Evolutionary conservation across 2,888 invertebrate species (phyloP).

Genomic region (Drosophila mulleri): DNA sequence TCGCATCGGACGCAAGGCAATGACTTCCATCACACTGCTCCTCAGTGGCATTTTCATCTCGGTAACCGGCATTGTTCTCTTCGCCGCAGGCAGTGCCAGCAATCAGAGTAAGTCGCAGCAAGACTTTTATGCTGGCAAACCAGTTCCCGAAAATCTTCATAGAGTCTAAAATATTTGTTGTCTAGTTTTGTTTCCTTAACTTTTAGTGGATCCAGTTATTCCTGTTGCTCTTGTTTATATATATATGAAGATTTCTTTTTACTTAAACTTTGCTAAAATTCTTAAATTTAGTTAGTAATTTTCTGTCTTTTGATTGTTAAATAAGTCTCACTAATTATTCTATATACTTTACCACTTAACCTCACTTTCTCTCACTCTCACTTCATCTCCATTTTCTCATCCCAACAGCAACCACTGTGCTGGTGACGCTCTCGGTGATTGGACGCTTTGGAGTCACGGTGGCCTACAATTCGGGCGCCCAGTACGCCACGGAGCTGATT

Average conservation of each 20-base stretch:
- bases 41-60: constrained; percentile 86
- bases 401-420: constrained; percentile 70
- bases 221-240: too few species aligned
- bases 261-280: too few species aligned
- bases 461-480: constrained; percentile 88
- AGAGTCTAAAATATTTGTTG: neutral
- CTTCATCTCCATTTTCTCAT: neutral
- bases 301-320: too few species aligned
- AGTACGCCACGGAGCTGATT: constrained; percentile 88
- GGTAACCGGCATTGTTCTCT: constrained; percentile 85
- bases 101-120: constrained; percentile 60
- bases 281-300: too few species aligned
- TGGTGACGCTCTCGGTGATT: constrained; percentile 86
- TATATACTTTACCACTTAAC: too few species aligned
- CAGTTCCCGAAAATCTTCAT: neutral
- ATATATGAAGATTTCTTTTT: too few species aligned
- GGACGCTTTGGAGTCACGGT: constrained; percentile 88
- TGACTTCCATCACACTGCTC: constrained; percentile 86
- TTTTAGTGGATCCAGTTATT: too few species aligned
- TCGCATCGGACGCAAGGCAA: constrained; percentile 86
- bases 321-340: too few species aligned
- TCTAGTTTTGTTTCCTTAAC: neutral
- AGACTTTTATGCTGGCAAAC: neutral
- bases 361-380: too few species aligned
- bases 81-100: constrained; percentile 32